Evolutionary conservation across 2,113 vertebrate genomes (phyloP).

Genomic region (Megaptera novaeangliae): DNA sequence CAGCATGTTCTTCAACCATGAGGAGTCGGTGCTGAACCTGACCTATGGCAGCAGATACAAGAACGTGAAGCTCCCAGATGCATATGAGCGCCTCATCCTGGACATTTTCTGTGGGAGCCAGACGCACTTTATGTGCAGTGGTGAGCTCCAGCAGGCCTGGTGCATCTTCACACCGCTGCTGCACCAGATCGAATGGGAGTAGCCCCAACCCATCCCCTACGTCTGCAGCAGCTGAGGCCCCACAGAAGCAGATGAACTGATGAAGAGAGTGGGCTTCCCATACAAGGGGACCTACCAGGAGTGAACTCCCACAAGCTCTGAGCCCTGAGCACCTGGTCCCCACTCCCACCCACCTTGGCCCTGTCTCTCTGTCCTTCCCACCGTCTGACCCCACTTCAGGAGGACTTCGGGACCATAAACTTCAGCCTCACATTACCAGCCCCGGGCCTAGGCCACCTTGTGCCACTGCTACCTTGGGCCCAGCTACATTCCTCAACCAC

Average conservation of each 20-base stretch:
- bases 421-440: not conserved
- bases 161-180: slow-evolving; percentile 90
- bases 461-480: not conserved
- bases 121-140: slow-evolving; percentile 88
- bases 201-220: slow-evolving; percentile 83
- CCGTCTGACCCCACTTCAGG: accelerated
- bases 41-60: slow-evolving; percentile 89
- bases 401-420: not conserved
- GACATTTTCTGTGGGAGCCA: slow-evolving; percentile 88
- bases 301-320: slow-evolving; percentile 90
- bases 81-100: slow-evolving; percentile 85
- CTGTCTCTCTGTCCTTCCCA: not conserved
- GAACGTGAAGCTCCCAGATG: slow-evolving; percentile 89
- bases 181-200: slow-evolving; percentile 85
- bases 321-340: slow-evolving; percentile 35
- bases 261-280: slow-evolving; percentile 87
- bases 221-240: slow-evolving; percentile 88
- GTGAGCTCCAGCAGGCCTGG: slow-evolving; percentile 88
- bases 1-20: slow-evolving; percentile 88
- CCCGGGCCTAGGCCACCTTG: accelerated
- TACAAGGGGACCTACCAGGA: slow-evolving; percentile 92
- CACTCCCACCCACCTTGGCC: not conserved
- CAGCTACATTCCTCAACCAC: not conserved
- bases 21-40: slow-evolving; percentile 92
- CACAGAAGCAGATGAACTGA: slow-evolving; percentile 85